Percentiles rank a stretch among this genome's conserved stretches.
phyloP scores from a whole-genome alignment of 2,888 invertebrate genomes.

The Tanaodytes sp. region DNA sequence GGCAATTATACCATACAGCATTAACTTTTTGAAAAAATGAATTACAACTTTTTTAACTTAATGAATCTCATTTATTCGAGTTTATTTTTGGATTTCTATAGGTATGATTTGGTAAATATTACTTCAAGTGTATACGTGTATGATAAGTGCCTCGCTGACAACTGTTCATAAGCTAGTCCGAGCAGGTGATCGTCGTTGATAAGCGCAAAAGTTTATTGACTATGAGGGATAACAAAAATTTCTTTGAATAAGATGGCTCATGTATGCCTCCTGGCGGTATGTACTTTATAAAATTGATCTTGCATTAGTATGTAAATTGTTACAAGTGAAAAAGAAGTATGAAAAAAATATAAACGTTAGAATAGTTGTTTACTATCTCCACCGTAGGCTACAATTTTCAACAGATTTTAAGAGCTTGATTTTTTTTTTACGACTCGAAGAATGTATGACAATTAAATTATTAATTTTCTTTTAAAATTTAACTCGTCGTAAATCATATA shows the following conservation, averaged over 20 bases:
- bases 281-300: conserved; percentile 41
- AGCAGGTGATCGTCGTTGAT: conserved; percentile 31
- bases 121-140: too few species aligned
- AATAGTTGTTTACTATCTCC: conserved; percentile 30
- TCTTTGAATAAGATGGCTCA: conserved; percentile 35
- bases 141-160: too few species aligned
- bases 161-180: conserved; percentile 18
- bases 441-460: too few species aligned
- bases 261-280: conserved; percentile 26
- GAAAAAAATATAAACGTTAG: conserved; percentile 33
- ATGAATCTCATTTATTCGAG: too few species aligned
- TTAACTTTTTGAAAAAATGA: too few species aligned
- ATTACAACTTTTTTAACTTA: too few species aligned
- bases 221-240: conserved; percentile 28
- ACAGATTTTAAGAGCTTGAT: conserved; percentile 22
- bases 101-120: too few species aligned
- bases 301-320: conserved; percentile 43
- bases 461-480: too few species aligned
- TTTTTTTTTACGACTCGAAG: too few species aligned
- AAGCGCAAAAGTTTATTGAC: conserved; percentile 29
- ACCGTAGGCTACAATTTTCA: conserved; percentile 32
- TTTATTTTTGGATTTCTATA: too few species aligned
- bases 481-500: too few species aligned
- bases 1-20: too few species aligned
- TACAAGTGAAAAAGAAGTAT: conserved; percentile 21